These are phyloP conservation scores for Troides aeacus DNA, from an alignment of 2,888 invertebrate genomes.

Conservation along the genomic window DNA sequence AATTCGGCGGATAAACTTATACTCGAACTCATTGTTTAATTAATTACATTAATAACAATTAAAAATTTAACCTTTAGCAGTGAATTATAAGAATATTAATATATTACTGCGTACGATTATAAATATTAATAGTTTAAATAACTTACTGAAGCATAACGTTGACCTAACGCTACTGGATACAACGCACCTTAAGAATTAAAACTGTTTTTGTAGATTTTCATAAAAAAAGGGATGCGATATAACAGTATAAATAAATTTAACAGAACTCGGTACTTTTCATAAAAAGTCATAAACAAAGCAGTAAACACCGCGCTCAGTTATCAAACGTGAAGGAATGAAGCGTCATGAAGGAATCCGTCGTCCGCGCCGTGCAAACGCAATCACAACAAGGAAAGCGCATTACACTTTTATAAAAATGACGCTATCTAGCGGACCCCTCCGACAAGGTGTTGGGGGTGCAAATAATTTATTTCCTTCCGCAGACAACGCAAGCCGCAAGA, in stretches of 20 bases:
- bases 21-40: too few relatives aligned
- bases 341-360: conserved; percentile 27
- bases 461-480: conserved; percentile 74
- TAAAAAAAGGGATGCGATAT: too few relatives aligned
- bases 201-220: too few relatives aligned
- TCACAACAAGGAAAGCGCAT: conserved; percentile 72
- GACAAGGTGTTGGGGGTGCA: conserved; percentile 73
- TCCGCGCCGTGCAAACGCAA: conserved; percentile 51
- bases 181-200: too few relatives aligned
- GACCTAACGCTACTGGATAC: too few relatives aligned
- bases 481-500: conserved; percentile 73
- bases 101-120: too few relatives aligned
- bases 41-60: too few relatives aligned
- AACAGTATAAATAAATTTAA: background rate
- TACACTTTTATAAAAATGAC: conserved; percentile 78
- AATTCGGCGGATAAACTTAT: conserved; percentile 13
- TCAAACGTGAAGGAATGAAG: conserved; percentile 20
- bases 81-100: too few relatives aligned
- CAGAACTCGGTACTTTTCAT: conserved; percentile 6
- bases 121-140: too few relatives aligned
- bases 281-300: conserved; percentile 32
- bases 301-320: conserved; percentile 36
- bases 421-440: conserved; percentile 62
- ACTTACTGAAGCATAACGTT: too few relatives aligned
- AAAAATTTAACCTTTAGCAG: too few relatives aligned